Conservation (phyloP, 2,888 invertebrate genomes). For the Melieria crassipennis region DNA sequence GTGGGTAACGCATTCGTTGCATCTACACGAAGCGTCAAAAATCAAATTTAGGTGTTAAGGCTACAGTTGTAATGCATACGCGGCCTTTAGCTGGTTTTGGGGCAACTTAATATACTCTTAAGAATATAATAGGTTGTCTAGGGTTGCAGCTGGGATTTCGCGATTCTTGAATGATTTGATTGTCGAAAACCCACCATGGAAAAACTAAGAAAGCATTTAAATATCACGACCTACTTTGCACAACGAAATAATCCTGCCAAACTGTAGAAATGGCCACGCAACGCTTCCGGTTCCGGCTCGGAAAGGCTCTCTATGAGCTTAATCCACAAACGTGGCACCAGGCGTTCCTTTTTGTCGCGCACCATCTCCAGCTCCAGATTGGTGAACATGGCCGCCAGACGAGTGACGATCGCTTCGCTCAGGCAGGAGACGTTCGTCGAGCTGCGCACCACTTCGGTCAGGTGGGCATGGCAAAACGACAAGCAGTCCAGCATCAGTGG, state of each 20-base stretch:
- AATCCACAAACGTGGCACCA: constrained; percentile 84
- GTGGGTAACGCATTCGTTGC: constrained; percentile 77
- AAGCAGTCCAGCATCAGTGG: constrained; percentile 87
- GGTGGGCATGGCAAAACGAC: constrained; percentile 84
- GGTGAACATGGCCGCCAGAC: constrained; percentile 87
- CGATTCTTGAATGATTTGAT: background rate
- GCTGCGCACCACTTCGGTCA: constrained; percentile 86
- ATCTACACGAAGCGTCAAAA: constrained; percentile 64
- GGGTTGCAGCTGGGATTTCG: too few species aligned
- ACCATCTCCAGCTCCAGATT: constrained; percentile 87
- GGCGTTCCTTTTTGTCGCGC: constrained; percentile 88
- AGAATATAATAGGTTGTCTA: background rate
- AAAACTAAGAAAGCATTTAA: background rate
- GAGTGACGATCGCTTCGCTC: constrained; percentile 78
- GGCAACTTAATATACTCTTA: background rate
- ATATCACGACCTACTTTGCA: constrained; percentile 62
- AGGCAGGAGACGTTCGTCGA: constrained; percentile 89
- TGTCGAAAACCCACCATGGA: background rate
- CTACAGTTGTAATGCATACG: too few species aligned
- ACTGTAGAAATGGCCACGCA: constrained; percentile 83
- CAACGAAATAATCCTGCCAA: constrained; percentile 82
- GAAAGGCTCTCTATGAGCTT: constrained; percentile 82
- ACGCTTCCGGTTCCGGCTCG: constrained; percentile 78
- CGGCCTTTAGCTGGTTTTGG: too few species aligned
- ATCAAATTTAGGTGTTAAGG: background rate